Evolutionary conservation across 1,140 invertebrate species (phyloP).

Genomic region (Limonius californicus): DNA sequence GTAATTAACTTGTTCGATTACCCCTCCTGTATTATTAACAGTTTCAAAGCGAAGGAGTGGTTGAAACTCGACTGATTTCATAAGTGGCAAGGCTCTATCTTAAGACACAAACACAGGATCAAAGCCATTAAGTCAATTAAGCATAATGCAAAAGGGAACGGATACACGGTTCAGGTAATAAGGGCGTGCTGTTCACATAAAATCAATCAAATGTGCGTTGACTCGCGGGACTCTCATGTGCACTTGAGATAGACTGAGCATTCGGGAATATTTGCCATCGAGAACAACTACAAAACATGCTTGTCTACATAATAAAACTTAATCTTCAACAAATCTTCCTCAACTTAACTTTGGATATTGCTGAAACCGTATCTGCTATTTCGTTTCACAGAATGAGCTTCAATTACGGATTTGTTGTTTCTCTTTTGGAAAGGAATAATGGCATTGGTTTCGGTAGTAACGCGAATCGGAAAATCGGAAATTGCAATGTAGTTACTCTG

Average conservation of each 20-base stretch:
- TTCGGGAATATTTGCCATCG: too few species aligned
- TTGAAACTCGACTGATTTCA: conserved; percentile 10
- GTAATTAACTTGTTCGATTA: conserved; percentile 14
- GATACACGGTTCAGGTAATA: conserved; percentile 13
- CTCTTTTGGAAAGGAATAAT: too few species aligned
- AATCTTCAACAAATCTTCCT: too few species aligned
- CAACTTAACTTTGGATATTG: not conserved
- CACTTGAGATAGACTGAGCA: not conserved
- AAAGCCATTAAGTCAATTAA: conserved; percentile 15
- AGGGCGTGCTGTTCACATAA: conserved; percentile 13
- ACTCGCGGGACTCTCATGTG: not conserved
- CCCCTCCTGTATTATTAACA: conserved; percentile 4
- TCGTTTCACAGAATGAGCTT: too few species aligned
- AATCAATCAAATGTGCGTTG: conserved; percentile 11
- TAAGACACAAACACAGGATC: conserved; percentile 12
- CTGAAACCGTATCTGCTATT: not conserved
- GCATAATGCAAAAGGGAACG: conserved; percentile 12
- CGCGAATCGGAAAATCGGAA: too few species aligned
- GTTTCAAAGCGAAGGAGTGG: conserved; percentile 6
- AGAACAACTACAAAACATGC: too few species aligned
- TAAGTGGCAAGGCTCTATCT: conserved; percentile 2
- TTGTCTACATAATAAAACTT: too few species aligned
- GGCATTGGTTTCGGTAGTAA: too few species aligned
- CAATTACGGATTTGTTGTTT: too few species aligned
- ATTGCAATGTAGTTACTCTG: too few species aligned